Conservation (phyloP, 2,113 vertebrate species). For the Neopipo cinnamomea region DNA sequence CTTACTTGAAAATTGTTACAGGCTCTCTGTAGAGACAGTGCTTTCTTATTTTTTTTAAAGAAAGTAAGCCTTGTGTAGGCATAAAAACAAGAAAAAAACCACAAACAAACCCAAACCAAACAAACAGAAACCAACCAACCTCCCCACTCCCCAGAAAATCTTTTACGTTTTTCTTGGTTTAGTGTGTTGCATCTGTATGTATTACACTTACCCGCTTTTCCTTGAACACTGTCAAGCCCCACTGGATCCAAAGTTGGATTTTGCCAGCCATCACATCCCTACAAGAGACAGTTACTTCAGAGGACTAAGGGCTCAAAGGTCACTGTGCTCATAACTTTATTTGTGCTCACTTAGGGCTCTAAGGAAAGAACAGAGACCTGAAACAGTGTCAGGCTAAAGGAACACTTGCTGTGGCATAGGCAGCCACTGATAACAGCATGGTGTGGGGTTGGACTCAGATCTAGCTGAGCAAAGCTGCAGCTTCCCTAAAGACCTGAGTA, state of each 20-base stretch:
- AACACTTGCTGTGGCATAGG: not conserved
- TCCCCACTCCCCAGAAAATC: fast-evolving
- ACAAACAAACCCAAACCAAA: not conserved
- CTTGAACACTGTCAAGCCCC: not conserved
- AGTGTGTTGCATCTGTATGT: not conserved
- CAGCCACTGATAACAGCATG: not conserved
- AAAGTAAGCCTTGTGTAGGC: not conserved
- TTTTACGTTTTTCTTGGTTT: not conserved
- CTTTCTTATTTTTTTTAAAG: not conserved
- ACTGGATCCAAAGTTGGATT: not conserved
- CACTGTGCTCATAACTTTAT: not conserved
- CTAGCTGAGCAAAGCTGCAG: not conserved
- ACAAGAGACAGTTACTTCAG: not conserved
- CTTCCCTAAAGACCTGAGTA: not conserved
- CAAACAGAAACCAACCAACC: not conserved
- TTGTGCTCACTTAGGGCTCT: not conserved
- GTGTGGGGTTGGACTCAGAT: not conserved
- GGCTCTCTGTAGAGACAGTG: not conserved
- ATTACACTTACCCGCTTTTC: not conserved
- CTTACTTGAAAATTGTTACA: not conserved
- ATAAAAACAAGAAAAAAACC: not conserved
- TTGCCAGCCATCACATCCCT: not conserved
- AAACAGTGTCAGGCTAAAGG: not conserved
- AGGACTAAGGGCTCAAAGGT: not conserved
- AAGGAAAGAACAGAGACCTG: not conserved